Evolutionary conservation across 2,113 vertebrate genomes (phyloP), one percentile per base, ranked within the genome.

Genomic region (Tenebrosternarchus preto): DNA sequence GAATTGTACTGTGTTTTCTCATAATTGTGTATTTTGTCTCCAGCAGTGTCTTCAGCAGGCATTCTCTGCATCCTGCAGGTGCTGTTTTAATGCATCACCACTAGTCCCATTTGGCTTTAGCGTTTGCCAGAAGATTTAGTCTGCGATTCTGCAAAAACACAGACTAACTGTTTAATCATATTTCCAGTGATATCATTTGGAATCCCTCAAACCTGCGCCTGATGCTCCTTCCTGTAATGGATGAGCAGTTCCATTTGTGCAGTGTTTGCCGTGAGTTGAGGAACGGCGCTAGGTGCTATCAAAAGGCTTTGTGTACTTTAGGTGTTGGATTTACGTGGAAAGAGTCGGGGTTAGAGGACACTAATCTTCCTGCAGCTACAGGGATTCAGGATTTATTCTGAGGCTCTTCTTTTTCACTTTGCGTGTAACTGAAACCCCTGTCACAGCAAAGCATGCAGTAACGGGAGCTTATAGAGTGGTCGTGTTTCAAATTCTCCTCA

Each of bases 301-400:
- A 83, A 61, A 1, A 25, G 61, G 59, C n/a, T 16, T 55, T 29
- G 50, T 43, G 75, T 66, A 56, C 53, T 50, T 76, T 77, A 80
- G 82, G 59, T 79, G 76, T 1, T 57, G 78, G 85, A 87, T 85
- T 86, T 83, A 85, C 84, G 83, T 85, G 81, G 76, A 70, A 85
- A 88, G 79, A 82, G 83, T 83, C 81, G 82, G 56, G 33, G 77
- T 85, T 85, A 88, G 73, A 61, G 56, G 85, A 74, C 70, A 83
- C 83, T 92, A 89, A 90, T 91, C 86, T 85, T 85, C 73, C 84
- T 84, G 86, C 82, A 90, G 86, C 84, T 74, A 72, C 72, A 72
- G 83, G 87, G 90, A 91, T 90, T 91, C 84, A 67, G 84, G 88
- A 85, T 90, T 92, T 87, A 86, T 73, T 83, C 68, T 39, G 56